These are phyloP conservation scores for Halcyon malimbica DNA, from an alignment of 2,113 vertebrate genomes.

Conservation along the genomic window DNA sequence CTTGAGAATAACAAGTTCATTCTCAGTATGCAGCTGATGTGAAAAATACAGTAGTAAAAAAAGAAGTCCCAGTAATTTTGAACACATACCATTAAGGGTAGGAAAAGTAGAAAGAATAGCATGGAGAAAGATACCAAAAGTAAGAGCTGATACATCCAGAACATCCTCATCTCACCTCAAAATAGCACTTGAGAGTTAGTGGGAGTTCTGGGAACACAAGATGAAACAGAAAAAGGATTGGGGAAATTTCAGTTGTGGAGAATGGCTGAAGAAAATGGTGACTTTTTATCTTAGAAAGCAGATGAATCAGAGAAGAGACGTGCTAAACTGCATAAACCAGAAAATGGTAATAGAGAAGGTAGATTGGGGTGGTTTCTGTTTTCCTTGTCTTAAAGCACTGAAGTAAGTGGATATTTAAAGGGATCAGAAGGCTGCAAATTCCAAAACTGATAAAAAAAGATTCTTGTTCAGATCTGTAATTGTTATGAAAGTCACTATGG, in stretches of 20 bases:
- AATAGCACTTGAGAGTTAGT: constrained; percentile 19
- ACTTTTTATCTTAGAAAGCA: constrained; percentile 32
- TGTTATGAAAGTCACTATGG: not conserved
- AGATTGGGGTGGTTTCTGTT: not conserved
- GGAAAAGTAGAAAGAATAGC: not conserved
- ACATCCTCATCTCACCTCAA: not conserved
- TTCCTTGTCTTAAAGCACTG: not conserved
- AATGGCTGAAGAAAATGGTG: not conserved
- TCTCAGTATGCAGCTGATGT: not conserved
- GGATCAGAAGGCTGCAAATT: not conserved
- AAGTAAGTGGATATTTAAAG: not conserved
- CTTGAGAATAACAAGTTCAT: not conserved
- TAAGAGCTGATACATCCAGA: not conserved
- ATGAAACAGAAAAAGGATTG: not conserved
- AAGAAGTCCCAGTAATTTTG: not conserved
- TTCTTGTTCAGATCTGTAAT: not conserved
- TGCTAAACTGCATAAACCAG: not conserved
- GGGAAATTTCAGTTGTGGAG: not conserved
- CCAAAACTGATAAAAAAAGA: not conserved
- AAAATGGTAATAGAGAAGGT: not conserved
- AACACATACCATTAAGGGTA: not conserved
- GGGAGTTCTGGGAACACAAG: constrained; percentile 30
- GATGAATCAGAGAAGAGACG: not conserved
- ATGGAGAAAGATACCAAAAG: not conserved
- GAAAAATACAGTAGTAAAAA: not conserved